Conservation (phyloP, 2,113 vertebrate genomes). For the Eulemur rufifrons region DNA sequence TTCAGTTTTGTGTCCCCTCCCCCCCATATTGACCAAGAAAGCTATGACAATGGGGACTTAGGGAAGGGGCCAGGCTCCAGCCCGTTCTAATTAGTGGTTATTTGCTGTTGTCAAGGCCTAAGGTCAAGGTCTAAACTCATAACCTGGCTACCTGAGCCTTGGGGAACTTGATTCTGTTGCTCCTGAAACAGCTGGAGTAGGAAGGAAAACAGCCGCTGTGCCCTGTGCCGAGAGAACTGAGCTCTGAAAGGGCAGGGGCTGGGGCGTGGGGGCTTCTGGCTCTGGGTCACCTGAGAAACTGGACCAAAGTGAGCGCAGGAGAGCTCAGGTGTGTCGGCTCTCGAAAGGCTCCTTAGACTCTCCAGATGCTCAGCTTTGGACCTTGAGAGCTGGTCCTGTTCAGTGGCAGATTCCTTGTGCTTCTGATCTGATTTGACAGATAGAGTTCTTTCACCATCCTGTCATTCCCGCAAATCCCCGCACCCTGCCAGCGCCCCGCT, state of each 20-base stretch:
- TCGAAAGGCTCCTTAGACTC: not conserved
- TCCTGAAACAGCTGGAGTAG: not conserved
- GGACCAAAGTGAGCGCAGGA: not conserved
- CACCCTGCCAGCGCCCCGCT: not conserved
- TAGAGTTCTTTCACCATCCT: not conserved
- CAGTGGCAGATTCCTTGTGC: not conserved
- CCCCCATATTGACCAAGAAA: not conserved
- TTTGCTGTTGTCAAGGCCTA: not conserved
- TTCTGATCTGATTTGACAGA: not conserved
- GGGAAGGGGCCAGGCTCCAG: not conserved
- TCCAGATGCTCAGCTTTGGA: not conserved
- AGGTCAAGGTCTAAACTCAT: not conserved
- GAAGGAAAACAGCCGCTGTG: not conserved
- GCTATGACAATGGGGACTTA: not conserved
- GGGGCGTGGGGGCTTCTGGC: not conserved
- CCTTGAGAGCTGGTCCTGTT: not conserved
- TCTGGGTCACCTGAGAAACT: not conserved
- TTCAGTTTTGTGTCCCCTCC: not conserved
- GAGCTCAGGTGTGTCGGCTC: not conserved
- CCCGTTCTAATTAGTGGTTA: not conserved
- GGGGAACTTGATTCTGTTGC: not conserved
- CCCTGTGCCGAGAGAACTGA: not conserved
- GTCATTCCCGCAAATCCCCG: fast-evolving
- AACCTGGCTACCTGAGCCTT: not conserved
- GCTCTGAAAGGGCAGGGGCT: no score